Conservation (phyloP, 2,797 vertebrate species). For the Gallinago stenura region DNA sequence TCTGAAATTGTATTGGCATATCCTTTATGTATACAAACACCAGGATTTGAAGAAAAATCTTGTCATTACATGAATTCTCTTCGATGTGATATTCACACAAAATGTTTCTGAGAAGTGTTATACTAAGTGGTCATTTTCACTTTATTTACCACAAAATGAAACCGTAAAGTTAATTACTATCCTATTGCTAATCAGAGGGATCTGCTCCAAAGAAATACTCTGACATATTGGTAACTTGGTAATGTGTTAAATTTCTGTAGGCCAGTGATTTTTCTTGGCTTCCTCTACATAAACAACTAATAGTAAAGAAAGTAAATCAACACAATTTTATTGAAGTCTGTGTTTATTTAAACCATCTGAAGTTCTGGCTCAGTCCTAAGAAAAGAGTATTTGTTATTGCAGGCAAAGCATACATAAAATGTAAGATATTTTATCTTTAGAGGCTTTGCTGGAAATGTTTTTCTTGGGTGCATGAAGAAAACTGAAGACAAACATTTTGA, state of each 20-base stretch:
- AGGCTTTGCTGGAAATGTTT: slow-evolving; percentile 39
- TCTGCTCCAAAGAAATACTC: slow-evolving; percentile 29
- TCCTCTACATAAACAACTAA: slow-evolving; percentile 56
- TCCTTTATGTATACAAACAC: neutral
- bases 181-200: slow-evolving; percentile 13
- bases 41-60: neutral
- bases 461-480: slow-evolving; percentile 21
- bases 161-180: slow-evolving; percentile 36
- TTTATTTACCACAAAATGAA: slow-evolving; percentile 36
- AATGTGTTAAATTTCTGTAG: slow-evolving; percentile 52
- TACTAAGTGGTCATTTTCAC: neutral
- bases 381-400: slow-evolving; percentile 51
- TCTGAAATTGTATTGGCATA: neutral
- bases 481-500: neutral
- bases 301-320: slow-evolving; percentile 29
- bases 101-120: neutral
- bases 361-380: slow-evolving; percentile 38
- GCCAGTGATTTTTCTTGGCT: slow-evolving; percentile 53
- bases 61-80: neutral
- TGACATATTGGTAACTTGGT: slow-evolving; percentile 42
- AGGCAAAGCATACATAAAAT: slow-evolving; percentile 37
- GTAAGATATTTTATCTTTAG: slow-evolving; percentile 44
- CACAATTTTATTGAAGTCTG: slow-evolving; percentile 62
- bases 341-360: slow-evolving; percentile 67
- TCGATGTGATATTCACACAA: neutral